Evolutionary conservation across 2,888 invertebrate genomes (phyloP), one percentile per base, ranked within the genome.

Genomic region (Operophtera brumata): DNA sequence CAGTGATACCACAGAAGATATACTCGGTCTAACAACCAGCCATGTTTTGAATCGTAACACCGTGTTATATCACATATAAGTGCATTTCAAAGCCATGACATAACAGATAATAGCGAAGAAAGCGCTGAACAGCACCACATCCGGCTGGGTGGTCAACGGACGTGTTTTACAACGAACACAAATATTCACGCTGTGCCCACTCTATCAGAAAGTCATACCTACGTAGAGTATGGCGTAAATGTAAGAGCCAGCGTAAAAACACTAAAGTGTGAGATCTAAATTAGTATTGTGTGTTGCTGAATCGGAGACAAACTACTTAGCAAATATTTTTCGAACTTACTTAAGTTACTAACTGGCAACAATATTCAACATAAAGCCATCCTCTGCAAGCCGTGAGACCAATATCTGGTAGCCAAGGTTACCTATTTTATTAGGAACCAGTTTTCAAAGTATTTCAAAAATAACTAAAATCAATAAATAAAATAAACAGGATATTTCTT

Each of bases 191-290:
- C 64, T 68, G 77, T 78, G 82, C 70, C 66, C 82, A 77, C 74
- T 83, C 79, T 86, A 86, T 85, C 85, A 85, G 84, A 85, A 85
- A 85, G 78, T 78, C 81, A 78, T 78, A n/a, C n/a, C n/a, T n/a
- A 77, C 69, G 55, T 51, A 40, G 52, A 12, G 36, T 44, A 55
- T 49, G 67, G 70, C 45, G 0, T 51, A 56, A 65, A 48, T 9
- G 56, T 1, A 34, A 40, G 56, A 50, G 45, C 6, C 0, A 55
- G 68, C 20, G 20, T 20, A n/a, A n/a, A n/a, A n/a, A n/a, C n/a
- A n/a, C n/a, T n/a, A n/a, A n/a, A n/a, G n/a, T n/a, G n/a, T n/a
- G n/a, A n/a, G n/a, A n/a, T n/a, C n/a, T n/a, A n/a, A n/a, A n/a
- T n/a, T n/a, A n/a, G n/a, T n/a, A n/a, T n/a, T n/a, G n/a, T n/a